Evolutionary conservation across 2,888 invertebrate species (phyloP), one percentile per base, ranked within the genome.

Genomic region (Smittia sp.): DNA sequence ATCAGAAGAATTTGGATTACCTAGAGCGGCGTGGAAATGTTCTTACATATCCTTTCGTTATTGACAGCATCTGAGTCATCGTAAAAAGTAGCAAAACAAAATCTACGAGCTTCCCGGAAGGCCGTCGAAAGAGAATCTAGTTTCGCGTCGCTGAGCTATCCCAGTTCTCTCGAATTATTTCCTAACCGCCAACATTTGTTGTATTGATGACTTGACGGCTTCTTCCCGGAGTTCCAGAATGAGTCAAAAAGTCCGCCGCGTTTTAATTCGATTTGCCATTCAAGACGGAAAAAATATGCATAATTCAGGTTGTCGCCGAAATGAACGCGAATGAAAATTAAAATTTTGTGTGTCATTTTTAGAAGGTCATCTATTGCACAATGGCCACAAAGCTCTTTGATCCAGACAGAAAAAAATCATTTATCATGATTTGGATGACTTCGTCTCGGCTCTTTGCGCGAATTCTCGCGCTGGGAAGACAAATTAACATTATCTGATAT

Each of bases 301-400:
- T 63, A 63, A 62, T 62, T 62, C 20, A 22, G 62, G 18, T 4
- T 18, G 62, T 62, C 62, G 62, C 22, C 62, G 62, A 62, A 18
- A 63, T 46, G 18, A 18, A 58, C 22, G 18, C 22, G 20, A 58
- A 58, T 58, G n/a, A 72, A 38, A 38, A 72, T 72, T 72, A 72
- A 54, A 72, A 72, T 58, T 72, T 72, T 72, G 72, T 72, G 62
- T 72, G 72, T 72, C 72, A 72, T 72, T 72, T 72, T 72, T 72
- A 72, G 72, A 72, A 72, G 72, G 72, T 72, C 72, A 72, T 72
- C 72, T 72, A 72, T 72, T 72, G 72, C 72, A 72, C 38, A 27
- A 54, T 54, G 22, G 38, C 72, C 52, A 63, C 24, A 63, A 27
- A 63, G 24, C 63, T 27, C 15, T 38, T 25, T 9, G 27, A 25